Base-by-base conservation (phyloP, 37 sponge, comb jelly and placozoan genomes). In the Amphimedon queenslandica region DNA sequence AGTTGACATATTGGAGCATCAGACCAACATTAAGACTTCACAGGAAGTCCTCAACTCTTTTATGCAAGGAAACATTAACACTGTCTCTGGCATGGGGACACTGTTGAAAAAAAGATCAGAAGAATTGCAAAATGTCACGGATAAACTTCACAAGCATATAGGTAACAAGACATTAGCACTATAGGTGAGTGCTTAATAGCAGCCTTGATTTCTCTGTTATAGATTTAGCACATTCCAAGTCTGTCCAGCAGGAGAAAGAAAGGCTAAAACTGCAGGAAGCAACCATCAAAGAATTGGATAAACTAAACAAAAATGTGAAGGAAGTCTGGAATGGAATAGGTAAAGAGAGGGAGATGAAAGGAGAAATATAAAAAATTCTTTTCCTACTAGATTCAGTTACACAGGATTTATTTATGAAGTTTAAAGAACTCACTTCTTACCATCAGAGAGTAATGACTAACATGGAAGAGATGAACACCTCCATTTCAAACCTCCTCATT, bases 241-340 rank as follows among this genome's bases (percentile, higher is more conserved):
- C 84, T 28, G 66, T 33, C 23, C 36, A 57, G 13, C 90, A 89
- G 37, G 80, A 79, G 41, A 38, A 57, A 37, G 40, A 47, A 35
- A 42, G 80, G n/a, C 39, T 34, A 24, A 21, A 39, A 16, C 40
- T 67, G 5, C 90, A 84, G 27, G 27, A 28, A 3, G 67, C 79
- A 58, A 66, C 84, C 2, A 2, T 74, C 37, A 36, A 78, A 11
- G 85, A 84, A 42, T 40, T 89, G 3, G 27, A 67, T 37, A 40
- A 66, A 24, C 57, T 89, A 36, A 68, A 43, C 43, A 42, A 80
- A 32, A 84, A 89, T 28, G 80, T 87, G 1, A 76, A 74, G 63
- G 67, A 76, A 23, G 90, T 84, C 23, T 89, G 90, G 90, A 65
- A 53, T n/a, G 75, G 87, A 39, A 86, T 89, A 28, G 85, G 90